These are phyloP conservation scores for Seira sanloemensis DNA, from an alignment of 2,888 invertebrate species.

Conservation along the genomic window DNA sequence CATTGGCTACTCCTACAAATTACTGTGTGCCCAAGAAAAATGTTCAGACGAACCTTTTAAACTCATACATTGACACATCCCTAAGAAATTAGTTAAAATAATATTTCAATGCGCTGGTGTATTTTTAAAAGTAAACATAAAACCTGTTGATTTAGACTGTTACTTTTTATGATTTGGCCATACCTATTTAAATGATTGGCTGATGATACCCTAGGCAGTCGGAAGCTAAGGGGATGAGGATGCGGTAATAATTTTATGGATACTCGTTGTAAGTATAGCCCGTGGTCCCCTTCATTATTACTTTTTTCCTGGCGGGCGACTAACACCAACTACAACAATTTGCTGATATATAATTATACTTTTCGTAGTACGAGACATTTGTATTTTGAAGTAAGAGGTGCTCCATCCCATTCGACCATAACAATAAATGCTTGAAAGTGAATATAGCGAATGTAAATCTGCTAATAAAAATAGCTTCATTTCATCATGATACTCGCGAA, in stretches of 20 bases:
- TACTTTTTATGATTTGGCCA: background rate
- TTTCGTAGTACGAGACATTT: no score
- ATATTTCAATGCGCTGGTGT: background rate
- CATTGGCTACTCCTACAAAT: conserved; percentile 10
- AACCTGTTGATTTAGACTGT: conserved; percentile 27
- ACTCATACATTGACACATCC: conserved; percentile 10
- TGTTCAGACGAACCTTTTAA: background rate
- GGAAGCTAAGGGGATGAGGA: conserved; percentile 47
- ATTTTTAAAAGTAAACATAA: conserved; percentile 12
- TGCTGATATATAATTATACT: no score
- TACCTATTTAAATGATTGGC: background rate
- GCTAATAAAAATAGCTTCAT: no score
- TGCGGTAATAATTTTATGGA: no score
- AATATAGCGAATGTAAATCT: no score
- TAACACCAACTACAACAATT: no score
- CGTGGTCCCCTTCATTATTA: background rate
- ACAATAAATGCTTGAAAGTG: no score
- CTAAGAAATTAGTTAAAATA: background rate
- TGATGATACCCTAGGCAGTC: conserved; percentile 22
- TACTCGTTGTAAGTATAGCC: no score
- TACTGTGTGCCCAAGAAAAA: background rate
- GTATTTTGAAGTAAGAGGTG: no score
- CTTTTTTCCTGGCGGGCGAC: background rate
- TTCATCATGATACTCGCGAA: no score
- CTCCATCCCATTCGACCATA: no score